These are phyloP conservation scores for Brachycybe producta DNA, from an alignment of 2,888 invertebrate genomes.

Conservation along the genomic window DNA sequence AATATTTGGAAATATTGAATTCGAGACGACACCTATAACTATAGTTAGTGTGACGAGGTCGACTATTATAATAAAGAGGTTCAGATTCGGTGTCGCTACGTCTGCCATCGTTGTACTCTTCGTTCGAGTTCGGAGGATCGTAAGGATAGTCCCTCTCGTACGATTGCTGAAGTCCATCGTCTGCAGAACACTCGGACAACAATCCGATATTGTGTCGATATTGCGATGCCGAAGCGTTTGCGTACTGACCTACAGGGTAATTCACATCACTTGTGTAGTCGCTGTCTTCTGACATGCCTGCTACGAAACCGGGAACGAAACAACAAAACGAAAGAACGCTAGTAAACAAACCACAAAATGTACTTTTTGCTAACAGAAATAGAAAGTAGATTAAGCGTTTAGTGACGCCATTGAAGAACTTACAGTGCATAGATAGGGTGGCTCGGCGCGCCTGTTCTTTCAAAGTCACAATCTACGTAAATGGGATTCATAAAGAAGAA, in stretches of 20 bases:
- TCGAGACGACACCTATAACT: conserved; percentile 9
- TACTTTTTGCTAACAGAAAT: background rate
- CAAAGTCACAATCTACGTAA: conserved; percentile 28
- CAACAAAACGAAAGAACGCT: background rate
- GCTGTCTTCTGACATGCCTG: conserved; percentile 90
- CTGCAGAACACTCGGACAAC: conserved; percentile 62
- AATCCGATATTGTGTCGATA: conserved; percentile 62
- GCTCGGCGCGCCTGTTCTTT: conserved; percentile 30
- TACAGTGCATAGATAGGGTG: conserved; percentile 22
- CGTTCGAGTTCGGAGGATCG: conserved; percentile 24
- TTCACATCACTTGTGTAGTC: conserved; percentile 95
- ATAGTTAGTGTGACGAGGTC: conserved; percentile 43
- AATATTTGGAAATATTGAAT: background rate
- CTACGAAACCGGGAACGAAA: conserved; percentile 30
- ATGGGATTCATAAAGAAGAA: background rate
- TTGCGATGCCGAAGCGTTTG: conserved; percentile 85
- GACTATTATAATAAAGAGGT: conserved; percentile 69
- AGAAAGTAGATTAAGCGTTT: background rate
- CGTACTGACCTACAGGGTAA: conserved; percentile 70
- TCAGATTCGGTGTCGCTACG: conserved; percentile 35
- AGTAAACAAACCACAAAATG: background rate
- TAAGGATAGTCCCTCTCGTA: conserved; percentile 59
- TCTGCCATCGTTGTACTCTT: conserved; percentile 35
- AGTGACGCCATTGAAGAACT: conserved; percentile 17
- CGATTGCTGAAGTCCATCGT: conserved; percentile 67